Percentiles rank a stretch among this genome's conserved stretches.
These are phyloP conservation scores for Euproctis similis DNA, from an alignment of 2,888 invertebrate genomes.

Conservation along the genomic window DNA sequence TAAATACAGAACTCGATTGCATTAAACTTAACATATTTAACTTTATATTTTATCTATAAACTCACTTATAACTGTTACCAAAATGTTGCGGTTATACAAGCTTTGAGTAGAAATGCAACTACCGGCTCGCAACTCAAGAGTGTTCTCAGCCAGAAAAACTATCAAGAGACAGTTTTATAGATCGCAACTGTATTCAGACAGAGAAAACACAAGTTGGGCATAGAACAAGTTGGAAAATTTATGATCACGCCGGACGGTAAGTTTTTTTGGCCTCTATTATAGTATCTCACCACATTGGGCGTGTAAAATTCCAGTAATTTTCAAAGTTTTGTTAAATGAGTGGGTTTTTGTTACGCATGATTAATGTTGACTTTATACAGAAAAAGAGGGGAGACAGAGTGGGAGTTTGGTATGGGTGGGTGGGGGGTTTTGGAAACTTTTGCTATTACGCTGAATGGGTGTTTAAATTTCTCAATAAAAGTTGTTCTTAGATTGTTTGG, in stretches of 20 bases:
- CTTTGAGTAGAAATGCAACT: slow-evolving; percentile 12
- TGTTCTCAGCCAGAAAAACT: slow-evolving; percentile 22
- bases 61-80: slow-evolving; percentile 4
- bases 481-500: slow-evolving; percentile 30
- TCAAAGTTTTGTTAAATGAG: slow-evolving; percentile 37
- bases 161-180: slow-evolving; percentile 25
- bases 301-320: slow-evolving; percentile 42
- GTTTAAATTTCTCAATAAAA: slow-evolving; percentile 63
- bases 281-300: slow-evolving; percentile 26
- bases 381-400: slow-evolving; percentile 7
- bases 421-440: slow-evolving; percentile 39
- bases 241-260: slow-evolving; percentile 32
- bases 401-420: no score
- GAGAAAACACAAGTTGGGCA: slow-evolving; percentile 38
- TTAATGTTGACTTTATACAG: slow-evolving; percentile 36
- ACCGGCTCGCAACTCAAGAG: slow-evolving; percentile 14
- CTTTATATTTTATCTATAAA: not conserved
- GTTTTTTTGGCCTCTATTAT: slow-evolving; percentile 35
- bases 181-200: slow-evolving; percentile 21
- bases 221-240: slow-evolving; percentile 43
- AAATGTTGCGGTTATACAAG: slow-evolving; percentile 18
- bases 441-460: slow-evolving; percentile 52
- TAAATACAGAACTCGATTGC: no score
- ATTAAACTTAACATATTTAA: no score
- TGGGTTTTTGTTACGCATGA: slow-evolving; percentile 39